Percentiles rank a stretch among this genome's conserved stretches.
Evolutionary conservation across 1,140 invertebrate genomes (phyloP).

Genomic region (Holcopasites calliopsidis): DNA sequence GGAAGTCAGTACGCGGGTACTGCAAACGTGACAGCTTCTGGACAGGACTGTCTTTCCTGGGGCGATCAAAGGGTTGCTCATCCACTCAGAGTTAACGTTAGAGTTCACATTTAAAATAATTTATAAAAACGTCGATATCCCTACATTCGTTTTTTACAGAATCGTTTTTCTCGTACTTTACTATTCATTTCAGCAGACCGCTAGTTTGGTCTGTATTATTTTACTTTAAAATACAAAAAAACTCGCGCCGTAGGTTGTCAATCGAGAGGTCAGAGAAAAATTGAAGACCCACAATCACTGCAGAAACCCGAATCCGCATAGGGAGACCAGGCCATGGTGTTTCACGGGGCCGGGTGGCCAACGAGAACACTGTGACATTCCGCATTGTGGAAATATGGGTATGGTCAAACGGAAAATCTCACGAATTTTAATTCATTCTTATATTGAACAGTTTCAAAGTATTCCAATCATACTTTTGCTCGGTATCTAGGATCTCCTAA

Average conservation of each 20-base stretch:
- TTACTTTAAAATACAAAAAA: background rate
- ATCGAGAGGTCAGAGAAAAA: conserved; percentile 65
- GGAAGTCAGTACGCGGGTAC: conserved; percentile 79
- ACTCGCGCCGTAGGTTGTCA: conserved; percentile 58
- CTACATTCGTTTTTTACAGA: conserved; percentile 4
- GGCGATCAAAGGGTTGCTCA: conserved; percentile 71
- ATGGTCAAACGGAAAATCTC: conserved; percentile 9
- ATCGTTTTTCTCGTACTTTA: background rate
- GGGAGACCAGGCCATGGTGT: conserved; percentile 82
- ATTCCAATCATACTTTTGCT: background rate
- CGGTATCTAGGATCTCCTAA: conserved; percentile 62
- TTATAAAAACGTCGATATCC: background rate
- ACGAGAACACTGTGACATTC: conserved; percentile 82
- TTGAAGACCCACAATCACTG: conserved; percentile 80
- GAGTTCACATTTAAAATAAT: conserved; percentile 29
- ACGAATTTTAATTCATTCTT: background rate
- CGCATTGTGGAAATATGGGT: conserved; percentile 75
- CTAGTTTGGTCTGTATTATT: conserved; percentile 28
- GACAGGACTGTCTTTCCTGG: conserved; percentile 80
- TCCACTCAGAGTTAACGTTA: conserved; percentile 70
- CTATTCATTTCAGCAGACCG: too few relatives aligned
- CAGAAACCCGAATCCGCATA: conserved; percentile 79
- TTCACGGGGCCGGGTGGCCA: conserved; percentile 73
- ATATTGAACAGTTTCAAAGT: background rate
- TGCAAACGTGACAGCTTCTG: conserved; percentile 79